Base-by-base conservation (phyloP, 2,797 vertebrate genomes). In the Eulemur rubriventer region DNA sequence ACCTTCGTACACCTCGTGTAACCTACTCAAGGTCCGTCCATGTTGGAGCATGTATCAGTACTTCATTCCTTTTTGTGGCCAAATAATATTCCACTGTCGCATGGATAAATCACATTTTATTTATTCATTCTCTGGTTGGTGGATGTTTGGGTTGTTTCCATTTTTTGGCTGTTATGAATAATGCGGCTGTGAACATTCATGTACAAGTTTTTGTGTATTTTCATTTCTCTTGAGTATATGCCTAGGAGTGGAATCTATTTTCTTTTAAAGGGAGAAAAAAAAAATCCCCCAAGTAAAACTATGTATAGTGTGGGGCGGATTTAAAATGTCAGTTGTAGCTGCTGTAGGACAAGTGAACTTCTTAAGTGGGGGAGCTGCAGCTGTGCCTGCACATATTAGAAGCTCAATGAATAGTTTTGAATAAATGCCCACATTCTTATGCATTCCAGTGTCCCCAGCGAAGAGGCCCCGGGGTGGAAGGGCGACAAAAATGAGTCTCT, bases 231-330 rank as follows among this genome's bases (percentile, higher is more conserved):
- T 92, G 89, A 55, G 63, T 38, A 8, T 20, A 17, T 30, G n/a
- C 52, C 35, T 83, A 59, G 22, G 26, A 76, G 61, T 35, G 11
- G 41, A 75, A 82, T 69, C 35, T 87, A 26, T 57, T 80, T 95
- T 85, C 43, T 48, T 95, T 83, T 61, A 76, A 67, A 89, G 94
- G n/a, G 59, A 20, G 59, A 20, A 88, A 67, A 82, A 69, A 57
- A 69, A 38, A 38, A 13, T 8, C 6, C 57, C 78, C 43, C 26
- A 55, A 8, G 38, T 48, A 43, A 83, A 87, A 82, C 52, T 41
- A 11, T 17, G 7, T 18, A 5, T 4, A 7, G n/a, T 0, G 2
- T n/a, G 33, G 82, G 46, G 63, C 24, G 69, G 63, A 17, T 83
- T 93, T 91, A 26, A 92, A 69, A 33, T 33, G 80, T 69, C 83